Conservation (phyloP, 2,797 vertebrate genomes). For the Ctenopoma multispine region DNA sequence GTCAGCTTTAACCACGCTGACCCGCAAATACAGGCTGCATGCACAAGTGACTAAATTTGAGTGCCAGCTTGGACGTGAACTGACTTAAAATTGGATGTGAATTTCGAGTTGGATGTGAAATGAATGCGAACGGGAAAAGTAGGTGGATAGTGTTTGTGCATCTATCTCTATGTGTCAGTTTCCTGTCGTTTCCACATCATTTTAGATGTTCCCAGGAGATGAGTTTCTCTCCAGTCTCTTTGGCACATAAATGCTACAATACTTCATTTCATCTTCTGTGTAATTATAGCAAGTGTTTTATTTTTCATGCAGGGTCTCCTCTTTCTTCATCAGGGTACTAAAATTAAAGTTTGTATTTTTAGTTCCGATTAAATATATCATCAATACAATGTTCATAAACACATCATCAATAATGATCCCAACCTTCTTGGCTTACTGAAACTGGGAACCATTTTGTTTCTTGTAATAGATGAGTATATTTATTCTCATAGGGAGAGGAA, state of each 20-base stretch:
- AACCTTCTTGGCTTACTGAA: constrained; percentile 46
- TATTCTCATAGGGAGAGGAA: constrained; percentile 68
- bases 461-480: constrained; percentile 76
- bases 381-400: no score
- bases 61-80: constrained; percentile 79
- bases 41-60: constrained; percentile 81
- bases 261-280: constrained; percentile 52
- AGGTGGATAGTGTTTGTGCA: constrained; percentile 69
- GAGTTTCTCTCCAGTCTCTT: constrained; percentile 44
- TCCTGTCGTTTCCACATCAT: constrained; percentile 55
- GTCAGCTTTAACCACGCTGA: constrained; percentile 85
- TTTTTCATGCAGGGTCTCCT: constrained; percentile 28
- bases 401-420: constrained; percentile 59
- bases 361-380: constrained; percentile 56
- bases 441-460: constrained; percentile 70
- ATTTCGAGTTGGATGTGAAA: constrained; percentile 74
- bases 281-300: constrained; percentile 50
- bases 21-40: constrained; percentile 74
- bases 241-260: constrained; percentile 53
- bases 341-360: constrained; percentile 50
- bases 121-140: constrained; percentile 75
- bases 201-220: constrained; percentile 53
- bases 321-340: constrained; percentile 19
- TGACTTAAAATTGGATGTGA: constrained; percentile 77
- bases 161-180: constrained; percentile 69